These are phyloP conservation scores for Drosophila setifemur DNA, from an alignment of 1,140 invertebrate species.

Conservation along the genomic window DNA sequence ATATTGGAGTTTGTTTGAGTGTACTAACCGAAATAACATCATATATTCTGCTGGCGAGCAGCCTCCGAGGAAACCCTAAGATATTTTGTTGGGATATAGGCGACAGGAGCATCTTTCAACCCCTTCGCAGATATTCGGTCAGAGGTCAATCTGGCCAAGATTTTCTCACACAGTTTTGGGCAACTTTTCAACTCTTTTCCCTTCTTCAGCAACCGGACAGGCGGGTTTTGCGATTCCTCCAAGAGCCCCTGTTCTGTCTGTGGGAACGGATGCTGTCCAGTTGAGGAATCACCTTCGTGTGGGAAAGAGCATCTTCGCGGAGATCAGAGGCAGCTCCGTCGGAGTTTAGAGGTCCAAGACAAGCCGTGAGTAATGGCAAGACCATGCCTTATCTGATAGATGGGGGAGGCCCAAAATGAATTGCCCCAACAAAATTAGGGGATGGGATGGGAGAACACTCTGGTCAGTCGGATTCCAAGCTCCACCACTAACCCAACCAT, in stretches of 20 bases:
- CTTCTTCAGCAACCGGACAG: slow-evolving; percentile 55
- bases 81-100: not conserved
- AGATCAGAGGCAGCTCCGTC: not conserved
- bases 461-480: not conserved
- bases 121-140: slow-evolving; percentile 49
- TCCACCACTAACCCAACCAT: not conserved
- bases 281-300: slow-evolving; percentile 53
- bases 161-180: slow-evolving; percentile 73
- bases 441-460: not conserved
- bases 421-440: slow-evolving; percentile 38
- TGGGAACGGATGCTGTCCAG: slow-evolving; percentile 65
- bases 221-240: slow-evolving; percentile 30
- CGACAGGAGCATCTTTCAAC: slow-evolving; percentile 30
- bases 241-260: slow-evolving; percentile 26
- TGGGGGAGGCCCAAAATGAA: slow-evolving; percentile 53
- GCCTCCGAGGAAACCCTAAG: not conserved
- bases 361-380: slow-evolving; percentile 28
- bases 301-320: slow-evolving; percentile 45
- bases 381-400: slow-evolving; percentile 41
- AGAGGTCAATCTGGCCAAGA: slow-evolving; percentile 65
- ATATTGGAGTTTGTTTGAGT: slow-evolving; percentile 1
- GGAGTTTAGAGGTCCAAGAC: slow-evolving; percentile 13
- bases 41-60: not conserved
- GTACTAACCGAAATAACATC: slow-evolving; percentile 7
- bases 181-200: slow-evolving; percentile 76